Evolutionary conservation across 2,797 vertebrate genomes (phyloP), one percentile per base, ranked within the genome.

Genomic region (Poeciliopsis paucimaculata): DNA sequence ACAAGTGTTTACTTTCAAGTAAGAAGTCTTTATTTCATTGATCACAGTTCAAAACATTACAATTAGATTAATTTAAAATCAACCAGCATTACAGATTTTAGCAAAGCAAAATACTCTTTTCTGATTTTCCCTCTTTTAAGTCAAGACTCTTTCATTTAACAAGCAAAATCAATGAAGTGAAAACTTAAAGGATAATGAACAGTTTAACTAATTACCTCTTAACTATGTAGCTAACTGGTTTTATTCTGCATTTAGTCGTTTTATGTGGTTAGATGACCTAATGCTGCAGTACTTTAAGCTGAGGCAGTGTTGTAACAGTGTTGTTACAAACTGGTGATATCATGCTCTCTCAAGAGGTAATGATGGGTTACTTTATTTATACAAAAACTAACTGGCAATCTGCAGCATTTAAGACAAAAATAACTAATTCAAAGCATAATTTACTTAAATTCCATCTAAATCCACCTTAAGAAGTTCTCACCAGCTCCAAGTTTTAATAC

Each of bases 201-300:
- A 57, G 73, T 83, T 81, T 9, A 68, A 45, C 68, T 13, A 26
- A 26, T 70, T 28, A 43, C 11, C 23, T 64, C 26, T n/a, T 28
- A 71, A 71, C 39, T 70, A 70, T 70, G 66, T 26, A 12, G 39
- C 39, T 26, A 70, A 13, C 26, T 45, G 5, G 39, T 68, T 12
- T n/a, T 43, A 70, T n/a, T 70, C 12, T 71, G 41, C 2, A 16
- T 28, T 71, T 45, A 70, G 5, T 28, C 2, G 2, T 15, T 76
- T 79, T 86, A 53, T 77, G 49, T 77, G 84, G 72, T 86, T 84
- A 82, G 89, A 89, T 88, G 82, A 88, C 62, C 77, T 41, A 80
- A 77, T 6, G 47, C 75, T 84, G 66, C 70, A 46, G 80, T 75
- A 82, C 57, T n/a, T 36, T 3, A 45, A 2, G 75, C 82, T 71